These are phyloP conservation scores for Tenrec ecaudatus DNA, from an alignment of 2,113 vertebrate species.

Conservation along the genomic window DNA sequence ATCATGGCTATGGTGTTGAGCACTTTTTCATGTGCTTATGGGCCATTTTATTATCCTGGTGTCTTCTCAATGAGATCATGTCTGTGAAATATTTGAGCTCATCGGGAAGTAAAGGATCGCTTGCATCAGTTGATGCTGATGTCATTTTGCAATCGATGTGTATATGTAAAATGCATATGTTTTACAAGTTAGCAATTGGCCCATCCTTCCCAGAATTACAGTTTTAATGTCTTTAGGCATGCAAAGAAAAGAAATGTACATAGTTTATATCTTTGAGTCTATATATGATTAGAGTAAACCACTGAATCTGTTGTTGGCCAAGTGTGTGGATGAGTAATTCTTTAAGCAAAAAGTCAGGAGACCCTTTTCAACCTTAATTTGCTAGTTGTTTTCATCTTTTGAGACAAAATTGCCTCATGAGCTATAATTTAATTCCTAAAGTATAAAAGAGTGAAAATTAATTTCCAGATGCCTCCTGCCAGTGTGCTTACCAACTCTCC, in stretches of 20 bases:
- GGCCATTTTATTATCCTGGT: neutral
- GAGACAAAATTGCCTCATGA: slow-evolving; percentile 36
- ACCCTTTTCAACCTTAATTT: neutral
- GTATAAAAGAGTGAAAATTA: neutral
- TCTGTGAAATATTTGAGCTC: slow-evolving; percentile 38
- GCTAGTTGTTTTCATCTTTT: slow-evolving; percentile 16
- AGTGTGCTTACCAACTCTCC: neutral
- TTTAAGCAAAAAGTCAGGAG: slow-evolving; percentile 46
- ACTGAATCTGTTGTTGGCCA: neutral
- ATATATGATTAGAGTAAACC: slow-evolving; percentile 16
- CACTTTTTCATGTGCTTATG: neutral
- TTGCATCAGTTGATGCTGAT: neutral
- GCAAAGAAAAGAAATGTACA: neutral
- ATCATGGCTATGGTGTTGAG: neutral
- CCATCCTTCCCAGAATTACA: slow-evolving; percentile 15
- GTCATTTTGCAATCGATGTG: slow-evolving; percentile 10
- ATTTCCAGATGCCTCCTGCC: slow-evolving; percentile 6
- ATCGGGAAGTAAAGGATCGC: slow-evolving; percentile 47
- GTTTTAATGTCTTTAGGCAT: slow-evolving; percentile 34
- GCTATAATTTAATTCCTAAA: slow-evolving; percentile 36
- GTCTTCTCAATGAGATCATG: slow-evolving; percentile 45
- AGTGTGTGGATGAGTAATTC: neutral
- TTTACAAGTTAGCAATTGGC: slow-evolving; percentile 25
- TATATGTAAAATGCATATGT: neutral
- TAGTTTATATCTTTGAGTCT: neutral